Conservation (phyloP, 1,140 invertebrate species). For the Lanistes nyassanus region DNA sequence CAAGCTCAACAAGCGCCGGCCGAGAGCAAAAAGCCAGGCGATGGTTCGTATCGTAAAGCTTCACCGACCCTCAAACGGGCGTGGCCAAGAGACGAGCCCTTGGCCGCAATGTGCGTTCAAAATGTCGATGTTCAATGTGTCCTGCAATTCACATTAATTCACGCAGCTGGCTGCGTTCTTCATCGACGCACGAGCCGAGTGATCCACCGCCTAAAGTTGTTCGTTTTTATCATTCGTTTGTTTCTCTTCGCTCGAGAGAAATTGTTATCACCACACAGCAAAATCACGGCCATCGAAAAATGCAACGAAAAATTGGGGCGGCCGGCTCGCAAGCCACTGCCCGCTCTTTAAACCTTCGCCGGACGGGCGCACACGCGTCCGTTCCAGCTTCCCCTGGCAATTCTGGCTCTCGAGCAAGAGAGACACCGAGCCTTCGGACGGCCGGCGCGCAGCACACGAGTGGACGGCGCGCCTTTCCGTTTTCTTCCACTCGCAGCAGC, state of each 20-base stretch:
- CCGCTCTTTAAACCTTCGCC: not conserved
- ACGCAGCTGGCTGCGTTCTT: constrained; percentile 82
- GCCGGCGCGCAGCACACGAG: not conserved
- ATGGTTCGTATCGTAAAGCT: constrained; percentile 2
- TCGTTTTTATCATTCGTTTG: too few relatives aligned
- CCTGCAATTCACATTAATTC: constrained; percentile 83
- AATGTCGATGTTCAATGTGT: constrained; percentile 82
- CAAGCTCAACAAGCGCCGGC: not conserved
- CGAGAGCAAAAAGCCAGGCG: constrained; percentile 2
- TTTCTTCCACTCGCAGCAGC: not conserved
- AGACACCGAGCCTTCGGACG: not conserved
- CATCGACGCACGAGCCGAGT: constrained; percentile 82
- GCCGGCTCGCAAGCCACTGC: not conserved
- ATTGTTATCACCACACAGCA: not conserved
- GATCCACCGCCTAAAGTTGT: constrained; percentile 72
- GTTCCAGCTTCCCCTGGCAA: too few relatives aligned
- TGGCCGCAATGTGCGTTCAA: constrained; percentile 81
- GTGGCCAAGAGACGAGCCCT: constrained; percentile 74
- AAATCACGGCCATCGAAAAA: not conserved
- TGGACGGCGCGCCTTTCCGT: not conserved
- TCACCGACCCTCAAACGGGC: constrained; percentile 71
- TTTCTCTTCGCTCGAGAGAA: not conserved
- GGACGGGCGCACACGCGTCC: too few relatives aligned
- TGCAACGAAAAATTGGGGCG: not conserved
- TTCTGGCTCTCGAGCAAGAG: constrained; percentile 7